These are phyloP conservation scores for Coregonus clupeaformis DNA, from an alignment of 2,113 vertebrate genomes.

Conservation along the genomic window DNA sequence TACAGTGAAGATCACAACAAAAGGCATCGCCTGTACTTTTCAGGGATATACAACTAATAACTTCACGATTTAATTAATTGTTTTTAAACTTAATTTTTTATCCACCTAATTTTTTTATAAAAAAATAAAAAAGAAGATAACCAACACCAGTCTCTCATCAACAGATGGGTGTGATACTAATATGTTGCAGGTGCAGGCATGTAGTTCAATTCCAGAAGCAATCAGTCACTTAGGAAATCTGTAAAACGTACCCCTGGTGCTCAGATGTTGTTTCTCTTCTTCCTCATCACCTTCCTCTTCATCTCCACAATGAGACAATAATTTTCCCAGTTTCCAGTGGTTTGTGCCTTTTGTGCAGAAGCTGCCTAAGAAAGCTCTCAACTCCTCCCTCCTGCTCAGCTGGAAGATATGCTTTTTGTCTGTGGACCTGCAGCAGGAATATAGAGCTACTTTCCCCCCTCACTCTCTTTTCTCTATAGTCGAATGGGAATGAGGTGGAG, in stretches of 20 bases:
- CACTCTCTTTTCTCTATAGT: slow-evolving; percentile 47
- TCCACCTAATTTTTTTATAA: too few species aligned
- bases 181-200: slow-evolving; percentile 49
- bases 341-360: slow-evolving; percentile 50
- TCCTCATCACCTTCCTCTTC: slow-evolving; percentile 37
- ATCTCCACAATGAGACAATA: slow-evolving; percentile 58
- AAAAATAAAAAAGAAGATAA: too few species aligned
- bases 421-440: slow-evolving; percentile 66
- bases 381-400: slow-evolving; percentile 32
- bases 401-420: slow-evolving; percentile 51
- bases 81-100: too few species aligned
- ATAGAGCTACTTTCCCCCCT: slow-evolving; percentile 52
- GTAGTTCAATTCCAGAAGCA: slow-evolving; percentile 56
- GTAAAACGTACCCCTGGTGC: slow-evolving; percentile 63
- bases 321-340: slow-evolving; percentile 58
- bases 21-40: background rate
- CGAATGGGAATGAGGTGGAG: slow-evolving; percentile 70
- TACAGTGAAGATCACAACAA: background rate
- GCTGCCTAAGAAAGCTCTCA: slow-evolving; percentile 47
- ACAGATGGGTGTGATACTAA: slow-evolving; percentile 54
- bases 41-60: background rate
- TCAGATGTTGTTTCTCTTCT: slow-evolving; percentile 63
- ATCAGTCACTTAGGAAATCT: slow-evolving; percentile 61
- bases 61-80: background rate
- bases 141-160: slow-evolving; percentile 51